Conservation (phyloP, 2,113 vertebrate species). For the Aspiorhynchus laticeps region DNA sequence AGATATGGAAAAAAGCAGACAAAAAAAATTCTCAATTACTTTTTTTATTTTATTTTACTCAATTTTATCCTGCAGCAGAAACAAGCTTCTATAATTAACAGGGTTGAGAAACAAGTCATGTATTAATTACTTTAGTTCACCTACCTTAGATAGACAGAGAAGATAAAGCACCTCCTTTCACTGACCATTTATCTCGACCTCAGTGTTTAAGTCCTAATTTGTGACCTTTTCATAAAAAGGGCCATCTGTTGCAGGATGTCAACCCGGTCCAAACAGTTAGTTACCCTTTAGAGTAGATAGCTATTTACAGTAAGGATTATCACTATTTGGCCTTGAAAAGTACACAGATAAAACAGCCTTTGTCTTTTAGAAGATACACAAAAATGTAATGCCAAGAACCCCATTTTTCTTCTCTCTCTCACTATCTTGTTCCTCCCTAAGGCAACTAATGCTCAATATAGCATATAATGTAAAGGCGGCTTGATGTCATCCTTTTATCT, state of each 20-base stretch:
- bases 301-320: constrained; percentile 3
- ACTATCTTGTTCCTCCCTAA: constrained; percentile 7
- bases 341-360: constrained; percentile 18
- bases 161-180: not conserved
- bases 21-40: too few species aligned
- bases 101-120: not conserved
- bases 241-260: not conserved
- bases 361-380: not conserved
- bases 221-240: not conserved
- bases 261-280: constrained; percentile 3
- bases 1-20: too few species aligned
- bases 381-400: not conserved
- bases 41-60: too few species aligned
- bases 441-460: constrained; percentile 4
- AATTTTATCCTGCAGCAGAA: too few species aligned
- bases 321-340: constrained; percentile 10
- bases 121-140: not conserved
- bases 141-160: not conserved
- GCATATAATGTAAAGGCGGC: constrained; percentile 14
- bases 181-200: not conserved
- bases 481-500: constrained; percentile 36
- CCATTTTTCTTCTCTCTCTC: not conserved
- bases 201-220: not conserved
- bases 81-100: not conserved
- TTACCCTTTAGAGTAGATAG: not conserved